A percentile compares a stretch with the other conserved stretches of the same genome.
These are phyloP conservation scores for Chrysina gloriosa DNA, from an alignment of 2,888 invertebrate species.

Conservation along the genomic window DNA sequence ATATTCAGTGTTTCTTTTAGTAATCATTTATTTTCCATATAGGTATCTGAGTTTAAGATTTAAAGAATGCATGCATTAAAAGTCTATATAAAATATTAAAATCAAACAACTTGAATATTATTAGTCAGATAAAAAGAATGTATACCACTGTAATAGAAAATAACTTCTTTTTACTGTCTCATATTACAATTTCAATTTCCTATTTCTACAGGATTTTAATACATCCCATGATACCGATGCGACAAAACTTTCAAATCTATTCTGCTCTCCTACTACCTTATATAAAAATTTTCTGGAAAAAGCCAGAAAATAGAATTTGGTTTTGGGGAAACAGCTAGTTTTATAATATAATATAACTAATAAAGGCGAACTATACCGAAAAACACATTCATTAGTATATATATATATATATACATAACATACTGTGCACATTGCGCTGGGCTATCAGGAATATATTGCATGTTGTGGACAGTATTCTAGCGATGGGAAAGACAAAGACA, in stretches of 20 bases:
- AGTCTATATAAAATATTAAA: not conserved
- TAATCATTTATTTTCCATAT: no score
- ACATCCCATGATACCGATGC: conserved; percentile 17
- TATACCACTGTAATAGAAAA: not conserved
- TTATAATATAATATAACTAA: conserved; percentile 63
- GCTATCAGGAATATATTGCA: no score
- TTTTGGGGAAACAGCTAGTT: conserved; percentile 64
- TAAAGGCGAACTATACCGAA: conserved; percentile 47
- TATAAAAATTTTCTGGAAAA: conserved; percentile 72
- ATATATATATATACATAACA: conserved; percentile 12
- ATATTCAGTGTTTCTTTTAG: no score
- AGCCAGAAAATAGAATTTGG: conserved; percentile 67
- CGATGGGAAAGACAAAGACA: not conserved
- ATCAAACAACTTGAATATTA: not conserved
- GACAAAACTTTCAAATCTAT: conserved; percentile 28
- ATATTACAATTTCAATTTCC: not conserved
- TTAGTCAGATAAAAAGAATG: not conserved
- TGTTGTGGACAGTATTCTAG: no score
- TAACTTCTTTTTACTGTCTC: not conserved
- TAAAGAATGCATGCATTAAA: not conserved
- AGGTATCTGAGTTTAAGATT: not conserved
- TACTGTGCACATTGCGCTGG: no score
- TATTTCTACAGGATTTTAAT: not conserved
- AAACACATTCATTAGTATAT: conserved; percentile 13
- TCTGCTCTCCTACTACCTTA: conserved; percentile 68